Conservation (phyloP, 1,140 invertebrate genomes). For the Trichoplusia ni region DNA sequence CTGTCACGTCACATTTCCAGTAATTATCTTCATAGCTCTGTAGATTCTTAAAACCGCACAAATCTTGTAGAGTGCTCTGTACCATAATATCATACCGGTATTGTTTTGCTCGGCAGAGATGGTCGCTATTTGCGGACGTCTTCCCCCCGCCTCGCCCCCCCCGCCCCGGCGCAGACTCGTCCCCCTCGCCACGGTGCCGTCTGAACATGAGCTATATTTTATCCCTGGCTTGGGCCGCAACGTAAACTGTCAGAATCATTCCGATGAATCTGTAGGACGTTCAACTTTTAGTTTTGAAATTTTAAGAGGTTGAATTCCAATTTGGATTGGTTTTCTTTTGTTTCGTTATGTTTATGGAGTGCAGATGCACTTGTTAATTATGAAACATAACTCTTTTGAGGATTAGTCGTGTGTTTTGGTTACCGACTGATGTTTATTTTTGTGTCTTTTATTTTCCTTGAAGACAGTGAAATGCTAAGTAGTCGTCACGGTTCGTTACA, state of each 20-base stretch:
- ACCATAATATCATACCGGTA: slow-evolving; percentile 74
- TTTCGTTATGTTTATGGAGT: slow-evolving; percentile 24
- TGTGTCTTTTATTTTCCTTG: too few species aligned
- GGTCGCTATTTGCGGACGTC: slow-evolving; percentile 75
- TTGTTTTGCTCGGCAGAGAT: slow-evolving; percentile 74
- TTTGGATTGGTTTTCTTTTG: slow-evolving; percentile 23
- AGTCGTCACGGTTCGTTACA: too few species aligned
- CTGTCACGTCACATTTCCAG: slow-evolving; percentile 9
- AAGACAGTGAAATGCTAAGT: too few species aligned
- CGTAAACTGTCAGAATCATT: slow-evolving; percentile 77
- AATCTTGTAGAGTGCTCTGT: slow-evolving; percentile 38
- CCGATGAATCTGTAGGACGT: slow-evolving; percentile 63
- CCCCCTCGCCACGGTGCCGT: slow-evolving; percentile 55
- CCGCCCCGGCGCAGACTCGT: slow-evolving; percentile 33
- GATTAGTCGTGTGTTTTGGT: too few species aligned
- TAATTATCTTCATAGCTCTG: slow-evolving; percentile 22
- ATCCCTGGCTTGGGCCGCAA: slow-evolving; percentile 69
- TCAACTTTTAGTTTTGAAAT: slow-evolving; percentile 69
- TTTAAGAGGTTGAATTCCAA: slow-evolving; percentile 42
- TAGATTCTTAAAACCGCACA: slow-evolving; percentile 32
- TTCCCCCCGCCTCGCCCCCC: slow-evolving; percentile 39
- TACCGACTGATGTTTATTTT: too few species aligned
- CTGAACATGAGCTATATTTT: slow-evolving; percentile 78
- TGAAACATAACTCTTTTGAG: too few species aligned
- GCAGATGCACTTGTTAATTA: too few species aligned